These are phyloP conservation scores for Latrodectus hesperus DNA, from an alignment of 2,888 invertebrate species.

Conservation along the genomic window DNA sequence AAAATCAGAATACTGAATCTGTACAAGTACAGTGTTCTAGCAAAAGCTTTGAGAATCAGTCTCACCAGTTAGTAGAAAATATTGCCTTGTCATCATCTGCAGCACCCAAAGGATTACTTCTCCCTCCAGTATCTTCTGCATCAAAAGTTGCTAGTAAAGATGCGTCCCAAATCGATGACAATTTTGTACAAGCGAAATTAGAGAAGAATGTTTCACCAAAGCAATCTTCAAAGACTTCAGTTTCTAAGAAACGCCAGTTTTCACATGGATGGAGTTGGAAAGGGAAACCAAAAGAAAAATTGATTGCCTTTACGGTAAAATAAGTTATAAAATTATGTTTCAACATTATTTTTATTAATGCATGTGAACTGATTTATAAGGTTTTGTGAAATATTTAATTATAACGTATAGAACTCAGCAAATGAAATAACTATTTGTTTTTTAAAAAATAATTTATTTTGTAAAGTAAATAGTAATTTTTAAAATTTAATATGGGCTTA, in stretches of 20 bases:
- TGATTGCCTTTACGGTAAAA: constrained; percentile 56
- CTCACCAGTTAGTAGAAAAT: constrained; percentile 9
- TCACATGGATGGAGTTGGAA: constrained; percentile 62
- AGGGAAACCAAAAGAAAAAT: constrained; percentile 55
- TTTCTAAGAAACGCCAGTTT: constrained; percentile 30
- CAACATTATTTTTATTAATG: too few species aligned
- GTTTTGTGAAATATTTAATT: too few species aligned
- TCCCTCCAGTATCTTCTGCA: constrained; percentile 40
- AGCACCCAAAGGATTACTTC: constrained; percentile 26
- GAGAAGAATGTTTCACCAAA: constrained; percentile 47
- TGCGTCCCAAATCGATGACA: constrained; percentile 4
- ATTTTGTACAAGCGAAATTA: constrained; percentile 39
- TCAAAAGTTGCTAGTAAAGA: constrained; percentile 27
- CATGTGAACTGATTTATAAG: too few species aligned
- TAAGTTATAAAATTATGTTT: neutral
- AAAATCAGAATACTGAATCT: neutral
- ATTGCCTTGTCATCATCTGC: constrained; percentile 15
- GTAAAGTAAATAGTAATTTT: too few species aligned
- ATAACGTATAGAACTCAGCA: too few species aligned
- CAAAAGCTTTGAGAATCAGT: neutral
- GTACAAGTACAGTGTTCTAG: neutral
- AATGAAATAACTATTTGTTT: too few species aligned
- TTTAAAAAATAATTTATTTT: too few species aligned
- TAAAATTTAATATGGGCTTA: too few species aligned
- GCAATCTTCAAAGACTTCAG: constrained; percentile 10